Evolutionary conservation across 1,140 invertebrate genomes (phyloP).

Genomic region (Drosophila kanapiae): DNA sequence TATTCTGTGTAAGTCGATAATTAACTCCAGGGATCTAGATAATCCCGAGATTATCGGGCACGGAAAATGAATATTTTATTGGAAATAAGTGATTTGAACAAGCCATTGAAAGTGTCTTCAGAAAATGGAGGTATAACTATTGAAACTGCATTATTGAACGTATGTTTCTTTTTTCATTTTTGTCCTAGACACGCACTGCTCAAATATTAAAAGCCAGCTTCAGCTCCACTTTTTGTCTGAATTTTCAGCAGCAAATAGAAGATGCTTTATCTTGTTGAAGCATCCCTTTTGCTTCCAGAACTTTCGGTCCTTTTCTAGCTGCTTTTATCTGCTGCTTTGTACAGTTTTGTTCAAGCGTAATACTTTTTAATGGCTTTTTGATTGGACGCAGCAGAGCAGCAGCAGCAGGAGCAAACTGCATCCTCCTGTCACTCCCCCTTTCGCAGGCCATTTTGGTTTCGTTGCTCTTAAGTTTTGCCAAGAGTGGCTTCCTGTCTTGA

Average conservation of each 20-base stretch:
- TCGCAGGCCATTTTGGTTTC: constrained; percentile 4
- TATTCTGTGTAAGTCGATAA: constrained; percentile 38
- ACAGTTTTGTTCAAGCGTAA: constrained; percentile 82
- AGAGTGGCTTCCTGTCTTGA: constrained; percentile 76
- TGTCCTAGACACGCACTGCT: neutral
- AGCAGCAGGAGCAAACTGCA: constrained; percentile 29
- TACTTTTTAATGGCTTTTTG: constrained; percentile 85
- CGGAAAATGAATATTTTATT: neutral
- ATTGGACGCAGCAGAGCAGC: constrained; percentile 72
- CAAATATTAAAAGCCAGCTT: neutral
- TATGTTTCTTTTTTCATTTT: neutral
- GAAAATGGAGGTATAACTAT: neutral
- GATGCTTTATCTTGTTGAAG: neutral
- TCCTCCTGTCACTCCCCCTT: constrained; percentile 13
- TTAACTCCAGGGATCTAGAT: constrained; percentile 23
- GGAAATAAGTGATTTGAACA: neutral
- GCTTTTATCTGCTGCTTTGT: constrained; percentile 79
- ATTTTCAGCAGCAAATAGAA: neutral
- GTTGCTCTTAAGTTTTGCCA: constrained; percentile 63
- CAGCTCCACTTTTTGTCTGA: neutral
- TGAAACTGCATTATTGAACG: too few relatives aligned
- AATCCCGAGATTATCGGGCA: constrained; percentile 9
- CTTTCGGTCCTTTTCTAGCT: constrained; percentile 34
- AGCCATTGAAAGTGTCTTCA: neutral
- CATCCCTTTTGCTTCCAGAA: constrained; percentile 8